phyloP scores from a whole-genome alignment of 2,113 vertebrate species.

The Mirza zaza region DNA sequence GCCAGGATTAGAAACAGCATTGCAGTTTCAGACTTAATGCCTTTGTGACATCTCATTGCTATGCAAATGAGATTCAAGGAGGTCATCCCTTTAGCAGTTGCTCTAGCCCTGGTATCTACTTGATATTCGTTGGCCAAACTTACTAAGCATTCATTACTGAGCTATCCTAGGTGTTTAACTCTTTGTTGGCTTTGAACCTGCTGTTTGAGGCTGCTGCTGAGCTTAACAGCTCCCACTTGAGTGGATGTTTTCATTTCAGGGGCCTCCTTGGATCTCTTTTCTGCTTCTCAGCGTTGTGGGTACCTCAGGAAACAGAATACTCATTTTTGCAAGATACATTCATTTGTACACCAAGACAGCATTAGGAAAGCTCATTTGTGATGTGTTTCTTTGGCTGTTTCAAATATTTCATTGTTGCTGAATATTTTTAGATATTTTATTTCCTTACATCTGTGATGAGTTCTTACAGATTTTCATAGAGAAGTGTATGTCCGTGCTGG shows the following conservation, averaged over 20 bases:
- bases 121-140: conserved; percentile 67
- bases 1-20: conserved; percentile 69
- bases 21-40: conserved; percentile 61
- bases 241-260: neutral
- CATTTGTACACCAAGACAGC: neutral
- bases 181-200: conserved; percentile 45
- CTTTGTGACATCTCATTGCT: conserved; percentile 74
- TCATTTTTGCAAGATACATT: neutral
- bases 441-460: conserved; percentile 14
- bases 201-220: neutral
- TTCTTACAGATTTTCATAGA: conserved; percentile 42
- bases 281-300: neutral
- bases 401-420: conserved; percentile 41
- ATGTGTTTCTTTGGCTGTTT: conserved; percentile 6
- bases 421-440: conserved; percentile 51
- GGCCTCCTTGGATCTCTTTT: neutral
- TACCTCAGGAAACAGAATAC: neutral
- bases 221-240: neutral
- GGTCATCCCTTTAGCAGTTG: conserved; percentile 74
- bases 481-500: neutral
- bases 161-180: conserved; percentile 73
- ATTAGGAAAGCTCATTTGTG: neutral
- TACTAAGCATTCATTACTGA: conserved; percentile 68
- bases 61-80: conserved; percentile 79
- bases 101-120: conserved; percentile 74